Conservation (phyloP, 1,140 invertebrate species). For the Drosophila nigromelanica region DNA sequence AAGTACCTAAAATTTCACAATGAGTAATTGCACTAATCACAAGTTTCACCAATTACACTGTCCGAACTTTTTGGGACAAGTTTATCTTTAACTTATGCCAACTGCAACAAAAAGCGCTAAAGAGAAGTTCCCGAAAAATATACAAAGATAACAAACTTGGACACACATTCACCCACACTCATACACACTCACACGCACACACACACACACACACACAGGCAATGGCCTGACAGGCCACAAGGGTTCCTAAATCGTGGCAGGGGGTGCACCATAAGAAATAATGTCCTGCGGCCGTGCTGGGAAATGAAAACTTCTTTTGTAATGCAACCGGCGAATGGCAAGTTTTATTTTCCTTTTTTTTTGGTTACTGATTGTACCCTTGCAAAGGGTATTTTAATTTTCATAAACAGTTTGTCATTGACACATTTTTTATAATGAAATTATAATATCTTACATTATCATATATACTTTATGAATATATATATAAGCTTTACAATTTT, state of each 20-base stretch:
- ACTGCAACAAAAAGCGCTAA: slow-evolving; percentile 62
- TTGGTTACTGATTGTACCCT: background rate
- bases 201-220: slow-evolving; percentile 28
- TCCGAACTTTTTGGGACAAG: slow-evolving; percentile 54
- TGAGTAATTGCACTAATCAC: slow-evolving; percentile 35
- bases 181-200: slow-evolving; percentile 6
- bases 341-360: slow-evolving; percentile 17
- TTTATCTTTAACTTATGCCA: slow-evolving; percentile 59
- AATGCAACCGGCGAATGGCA: slow-evolving; percentile 53
- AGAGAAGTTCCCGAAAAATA: slow-evolving; percentile 24
- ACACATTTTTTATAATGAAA: too few relatives aligned
- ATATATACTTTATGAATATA: too few relatives aligned
- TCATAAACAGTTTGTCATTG: background rate
- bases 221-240: slow-evolving; percentile 58
- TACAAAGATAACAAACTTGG: slow-evolving; percentile 21
- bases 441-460: too few relatives aligned
- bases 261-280: slow-evolving; percentile 49
- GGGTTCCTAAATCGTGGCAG: slow-evolving; percentile 52
- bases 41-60: slow-evolving; percentile 24
- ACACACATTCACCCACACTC: slow-evolving; percentile 4
- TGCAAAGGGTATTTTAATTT: background rate
- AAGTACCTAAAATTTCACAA: slow-evolving; percentile 3
- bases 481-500: too few relatives aligned
- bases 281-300: slow-evolving; percentile 69
- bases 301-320: slow-evolving; percentile 81